Percentiles rank a stretch among this genome's conserved stretches.
These are phyloP conservation scores for Melieria crassipennis DNA, from an alignment of 2,888 invertebrate genomes.

Conservation along the genomic window DNA sequence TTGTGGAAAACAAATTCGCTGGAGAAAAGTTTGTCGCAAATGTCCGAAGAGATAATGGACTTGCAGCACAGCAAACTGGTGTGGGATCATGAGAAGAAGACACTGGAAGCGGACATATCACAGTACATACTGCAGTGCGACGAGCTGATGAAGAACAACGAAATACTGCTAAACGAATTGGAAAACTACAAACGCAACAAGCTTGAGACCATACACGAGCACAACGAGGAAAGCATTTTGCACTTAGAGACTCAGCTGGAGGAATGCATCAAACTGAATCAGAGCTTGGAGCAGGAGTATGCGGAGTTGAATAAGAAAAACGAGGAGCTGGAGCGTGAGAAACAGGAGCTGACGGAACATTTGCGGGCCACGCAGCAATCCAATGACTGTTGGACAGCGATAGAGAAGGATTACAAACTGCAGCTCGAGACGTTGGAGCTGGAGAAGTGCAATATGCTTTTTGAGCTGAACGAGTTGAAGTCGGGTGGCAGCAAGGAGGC, in stretches of 20 bases:
- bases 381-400: constrained; percentile 52
- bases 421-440: constrained; percentile 53
- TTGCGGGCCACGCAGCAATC: constrained; percentile 53
- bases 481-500: constrained; percentile 46
- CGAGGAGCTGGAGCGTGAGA: constrained; percentile 60
- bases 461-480: constrained; percentile 56
- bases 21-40: constrained; percentile 70
- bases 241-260: constrained; percentile 75
- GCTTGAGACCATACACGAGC: constrained; percentile 77
- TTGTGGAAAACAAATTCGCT: constrained; percentile 69
- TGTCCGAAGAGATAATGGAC: constrained; percentile 67
- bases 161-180: constrained; percentile 74
- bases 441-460: constrained; percentile 54
- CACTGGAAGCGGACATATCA: constrained; percentile 65
- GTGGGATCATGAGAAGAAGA: constrained; percentile 70
- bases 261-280: constrained; percentile 70
- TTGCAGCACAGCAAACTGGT: constrained; percentile 66
- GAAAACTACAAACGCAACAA: constrained; percentile 71
- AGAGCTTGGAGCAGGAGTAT: constrained; percentile 71
- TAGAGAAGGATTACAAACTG: constrained; percentile 55
- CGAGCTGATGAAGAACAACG: constrained; percentile 77
- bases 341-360: constrained; percentile 48
- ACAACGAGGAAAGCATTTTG: constrained; percentile 75
- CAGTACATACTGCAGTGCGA: constrained; percentile 72
- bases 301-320: constrained; percentile 70